These are phyloP conservation scores for Zaprionus taronus DNA, from an alignment of 1,140 invertebrate species.

Conservation along the genomic window DNA sequence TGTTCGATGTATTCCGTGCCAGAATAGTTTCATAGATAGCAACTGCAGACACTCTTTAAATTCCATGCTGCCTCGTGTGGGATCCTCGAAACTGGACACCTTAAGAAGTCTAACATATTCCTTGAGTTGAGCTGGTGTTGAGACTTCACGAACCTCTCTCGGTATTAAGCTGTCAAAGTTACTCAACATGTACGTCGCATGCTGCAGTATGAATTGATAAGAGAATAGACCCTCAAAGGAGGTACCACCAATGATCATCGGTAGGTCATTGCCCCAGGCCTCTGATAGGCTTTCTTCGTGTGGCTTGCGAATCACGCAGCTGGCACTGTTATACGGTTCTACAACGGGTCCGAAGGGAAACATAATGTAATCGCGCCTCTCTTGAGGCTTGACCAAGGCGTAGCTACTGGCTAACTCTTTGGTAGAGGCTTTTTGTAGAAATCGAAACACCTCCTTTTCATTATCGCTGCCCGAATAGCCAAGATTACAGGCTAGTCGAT, in stretches of 20 bases:
- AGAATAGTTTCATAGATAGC: conserved; percentile 75
- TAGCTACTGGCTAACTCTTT: conserved; percentile 38
- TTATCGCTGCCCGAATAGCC: conserved; percentile 77
- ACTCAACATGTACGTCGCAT: conserved; percentile 54
- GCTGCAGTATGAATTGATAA: conserved; percentile 49
- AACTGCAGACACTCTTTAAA: conserved; percentile 61
- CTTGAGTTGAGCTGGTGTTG: conserved; percentile 40
- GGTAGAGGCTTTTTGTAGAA: conserved; percentile 65
- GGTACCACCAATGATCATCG: conserved; percentile 81
- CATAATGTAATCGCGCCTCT: conserved; percentile 46
- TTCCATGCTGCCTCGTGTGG: conserved; percentile 52
- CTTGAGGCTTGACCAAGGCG: conserved; percentile 38
- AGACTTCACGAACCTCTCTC: conserved; percentile 26
- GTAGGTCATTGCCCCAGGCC: conserved; percentile 82
- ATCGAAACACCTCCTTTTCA: conserved; percentile 77
- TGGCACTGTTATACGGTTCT: conserved; percentile 72
- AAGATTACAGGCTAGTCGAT: conserved; percentile 58
- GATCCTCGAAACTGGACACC: conserved; percentile 53
- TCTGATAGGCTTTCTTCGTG: conserved; percentile 64
- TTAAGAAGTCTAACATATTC: conserved; percentile 55
- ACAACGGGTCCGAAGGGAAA: conserved; percentile 82
- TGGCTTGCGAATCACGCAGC: conserved; percentile 68
- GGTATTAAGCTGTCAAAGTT: conserved; percentile 60
- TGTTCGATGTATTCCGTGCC: conserved; percentile 78
- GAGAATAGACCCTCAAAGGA: conserved; percentile 83